A percentile compares a stretch with the other conserved stretches of the same genome.
phyloP scores from a whole-genome alignment of 2,888 invertebrate genomes.

The Microplitis deprimator region DNA sequence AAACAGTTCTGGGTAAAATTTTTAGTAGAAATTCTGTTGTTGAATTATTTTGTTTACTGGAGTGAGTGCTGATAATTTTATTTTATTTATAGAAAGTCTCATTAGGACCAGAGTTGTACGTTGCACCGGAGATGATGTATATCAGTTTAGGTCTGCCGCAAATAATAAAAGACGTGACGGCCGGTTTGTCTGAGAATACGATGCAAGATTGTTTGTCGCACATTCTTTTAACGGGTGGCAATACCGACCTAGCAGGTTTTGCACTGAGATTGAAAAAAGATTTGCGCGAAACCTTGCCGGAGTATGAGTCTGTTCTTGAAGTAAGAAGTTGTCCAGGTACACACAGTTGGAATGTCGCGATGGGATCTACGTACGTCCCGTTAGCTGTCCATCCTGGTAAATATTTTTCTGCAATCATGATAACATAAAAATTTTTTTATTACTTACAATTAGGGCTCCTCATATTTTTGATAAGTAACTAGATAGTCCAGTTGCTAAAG shows the following conservation, averaged over 20 bases:
- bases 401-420: constrained; percentile 15
- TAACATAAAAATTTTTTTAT: no score
- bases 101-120: constrained; percentile 68
- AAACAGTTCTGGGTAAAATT: constrained; percentile 65
- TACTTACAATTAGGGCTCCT: no score
- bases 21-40: not conserved
- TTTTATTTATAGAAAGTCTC: constrained; percentile 62
- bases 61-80: no score
- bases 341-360: constrained; percentile 70
- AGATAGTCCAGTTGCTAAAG: no score
- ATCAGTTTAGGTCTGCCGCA: constrained; percentile 67
- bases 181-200: constrained; percentile 64
- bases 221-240: constrained; percentile 70
- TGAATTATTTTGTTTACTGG: no score
- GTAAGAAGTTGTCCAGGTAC: constrained; percentile 68
- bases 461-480: no score
- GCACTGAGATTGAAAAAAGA: constrained; percentile 67
- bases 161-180: constrained; percentile 68
- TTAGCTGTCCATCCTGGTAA: constrained; percentile 68
- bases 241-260: constrained; percentile 70
- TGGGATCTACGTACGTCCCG: constrained; percentile 70
- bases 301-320: constrained; percentile 66
- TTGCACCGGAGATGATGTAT: constrained; percentile 72
- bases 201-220: constrained; percentile 69
- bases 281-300: constrained; percentile 66